Base-by-base conservation (phyloP, 1,140 invertebrate genomes). In the Macrobrachium nipponense region DNA sequence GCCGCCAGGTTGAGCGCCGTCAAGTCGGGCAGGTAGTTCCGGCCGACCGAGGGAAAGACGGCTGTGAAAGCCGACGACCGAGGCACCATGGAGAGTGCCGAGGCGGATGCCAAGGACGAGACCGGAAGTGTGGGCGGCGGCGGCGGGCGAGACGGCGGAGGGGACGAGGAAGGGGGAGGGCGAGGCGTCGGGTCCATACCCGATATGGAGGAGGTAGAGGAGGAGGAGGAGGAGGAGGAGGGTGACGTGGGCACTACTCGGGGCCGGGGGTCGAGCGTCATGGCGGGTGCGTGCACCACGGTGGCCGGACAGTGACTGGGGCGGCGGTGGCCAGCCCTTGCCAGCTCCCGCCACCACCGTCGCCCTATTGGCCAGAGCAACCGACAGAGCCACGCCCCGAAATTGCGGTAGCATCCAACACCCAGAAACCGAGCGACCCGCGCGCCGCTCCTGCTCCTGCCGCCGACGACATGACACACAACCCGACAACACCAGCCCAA, bases 1-100 rank as follows among this genome's bases (percentile, higher is more conserved):
- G 76, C 82, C 7, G 66, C 73, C 73, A 80, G 75, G 75, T 77
- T 85, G 66, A 77, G 79, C 51, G 87, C 77, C 60, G 89, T 64
- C 70, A 87, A 59, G 73, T 80, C 84, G 73, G 76, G 88, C 86
- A 80, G 87, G 76, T 78, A 73, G 27, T 77, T 66, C 60, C 85
- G 80, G 58, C 76, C 79, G 27, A 89, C 72, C n/a, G 85, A 80
- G 1, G 88, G 88, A 70, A 89, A 89, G 66, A 89, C 88, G 10
- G 88, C 86, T 14, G 77, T 89, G 70, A 89, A 89, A 59, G 88
- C 88, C 27, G 88, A 89, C 62, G 83, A 79, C 44, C 83, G 83
- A 58, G 83, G 83, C 83, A 86, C 83, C 83, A 86, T 79, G 12
- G 83, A 86, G 60, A 86, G 59, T n/a, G 83, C 77, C 59, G 83